Evolutionary conservation across 2,113 vertebrate species (phyloP), one percentile per base, ranked within the genome.

Genomic region (Pleuronectes platessa): DNA sequence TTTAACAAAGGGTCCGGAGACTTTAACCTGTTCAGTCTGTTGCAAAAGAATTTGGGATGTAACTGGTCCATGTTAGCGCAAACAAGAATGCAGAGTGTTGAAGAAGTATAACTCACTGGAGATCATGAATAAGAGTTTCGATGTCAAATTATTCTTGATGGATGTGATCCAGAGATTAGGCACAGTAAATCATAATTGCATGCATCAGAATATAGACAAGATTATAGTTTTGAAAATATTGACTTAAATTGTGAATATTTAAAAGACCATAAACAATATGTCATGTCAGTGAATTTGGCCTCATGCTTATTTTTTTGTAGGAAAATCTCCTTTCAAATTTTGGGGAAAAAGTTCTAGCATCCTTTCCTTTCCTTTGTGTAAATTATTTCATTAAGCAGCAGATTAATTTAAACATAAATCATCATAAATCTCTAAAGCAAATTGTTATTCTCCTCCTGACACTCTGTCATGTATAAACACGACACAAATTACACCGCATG

Each of bases 1-100:
- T 89, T 92, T 83, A 89, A 66, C 68, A 79, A 83, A 83, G 24
- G 65, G 55, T 72, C 81, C 60, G 74, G 45, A 70, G 24, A 65
- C 21, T 64, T 82, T 51, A 65, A 82, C 49, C 24, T 15, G 45
- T 72, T 80, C 60, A 66, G 40, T 65, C n/a, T 26, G 72, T 21
- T 63, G 71, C 54, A 35, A 79, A 47, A 51, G 26, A 61, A 69
- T 76, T 47, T 56, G 11, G 5, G 68, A 61, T 35, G 23, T 12
- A 61, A 76, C 6, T 49, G 56, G 37, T 56, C 42, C 61, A 20
- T 31, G 51, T 35, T 68, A 20, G 13, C 17, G 3, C 40, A 51
- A 35, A 66, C 40, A 66, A 37, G 66, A 31, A 17, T 3, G 11
- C 53, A 0, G 3, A 27, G 53, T 51, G 65, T 3, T 1, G 17